A percentile compares a stretch with the other conserved stretches of the same genome.
phyloP scores from a whole-genome alignment of 2,888 invertebrate genomes.

The Octodonta nipae region DNA sequence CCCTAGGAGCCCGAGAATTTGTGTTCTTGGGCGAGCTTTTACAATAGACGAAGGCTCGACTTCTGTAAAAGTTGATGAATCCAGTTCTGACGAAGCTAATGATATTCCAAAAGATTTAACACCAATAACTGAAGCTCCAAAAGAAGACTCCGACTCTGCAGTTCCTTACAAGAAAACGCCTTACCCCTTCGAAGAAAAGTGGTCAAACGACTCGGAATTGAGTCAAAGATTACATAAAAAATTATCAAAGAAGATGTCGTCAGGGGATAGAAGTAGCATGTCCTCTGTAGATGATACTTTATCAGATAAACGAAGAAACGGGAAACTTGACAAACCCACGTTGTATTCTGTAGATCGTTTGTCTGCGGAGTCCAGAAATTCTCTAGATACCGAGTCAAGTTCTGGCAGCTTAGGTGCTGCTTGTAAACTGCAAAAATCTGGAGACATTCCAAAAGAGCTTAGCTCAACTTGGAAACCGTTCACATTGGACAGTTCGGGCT shows the following conservation, averaged over 20 bases:
- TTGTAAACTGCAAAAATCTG: constrained; percentile 42
- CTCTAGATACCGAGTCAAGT: constrained; percentile 62
- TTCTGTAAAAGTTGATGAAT: constrained; percentile 21
- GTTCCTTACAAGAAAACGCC: constrained; percentile 26
- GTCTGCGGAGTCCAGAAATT: constrained; percentile 54
- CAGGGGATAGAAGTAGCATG: constrained; percentile 30
- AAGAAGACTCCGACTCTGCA: constrained; percentile 15
- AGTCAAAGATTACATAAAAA: constrained; percentile 32
- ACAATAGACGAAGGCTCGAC: constrained; percentile 34
- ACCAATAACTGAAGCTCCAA: constrained; percentile 24
- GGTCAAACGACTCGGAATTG: constrained; percentile 35
- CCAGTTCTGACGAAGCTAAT: constrained; percentile 28
- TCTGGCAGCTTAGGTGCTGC: constrained; percentile 62
- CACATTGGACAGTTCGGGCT: constrained; percentile 72
- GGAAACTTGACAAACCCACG: constrained; percentile 28
- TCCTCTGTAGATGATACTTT: constrained; percentile 32
- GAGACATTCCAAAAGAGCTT: constrained; percentile 49
- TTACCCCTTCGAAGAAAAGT: constrained; percentile 37
- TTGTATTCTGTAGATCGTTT: constrained; percentile 30
- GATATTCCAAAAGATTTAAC: constrained; percentile 31
- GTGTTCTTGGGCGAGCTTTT: constrained; percentile 33
- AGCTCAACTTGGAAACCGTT: constrained; percentile 74
- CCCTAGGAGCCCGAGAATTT: constrained; percentile 32
- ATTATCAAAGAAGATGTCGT: constrained; percentile 32
- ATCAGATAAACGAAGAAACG: constrained; percentile 22